phyloP scores from a whole-genome alignment of 2,797 vertebrate species.

The Diplodus sargus region DNA sequence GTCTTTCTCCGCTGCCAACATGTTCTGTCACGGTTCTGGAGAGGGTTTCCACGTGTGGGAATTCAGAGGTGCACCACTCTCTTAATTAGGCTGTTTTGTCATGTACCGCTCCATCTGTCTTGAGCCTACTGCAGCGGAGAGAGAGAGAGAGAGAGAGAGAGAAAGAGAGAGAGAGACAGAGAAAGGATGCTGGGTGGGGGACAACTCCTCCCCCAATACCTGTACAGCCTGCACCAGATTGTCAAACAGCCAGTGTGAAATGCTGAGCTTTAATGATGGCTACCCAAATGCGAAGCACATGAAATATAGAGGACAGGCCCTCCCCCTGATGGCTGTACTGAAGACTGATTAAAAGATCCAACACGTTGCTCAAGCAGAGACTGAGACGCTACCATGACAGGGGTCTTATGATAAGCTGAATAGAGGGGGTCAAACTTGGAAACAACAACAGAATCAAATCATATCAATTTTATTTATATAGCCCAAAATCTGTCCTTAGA shows the following conservation, averaged over 20 bases:
- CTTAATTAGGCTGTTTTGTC: constrained; percentile 82
- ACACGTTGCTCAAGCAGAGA: constrained; percentile 4
- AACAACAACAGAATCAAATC: constrained; percentile 3
- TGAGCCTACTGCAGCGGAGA: constrained; percentile 61
- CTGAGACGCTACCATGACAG: constrained; percentile 2
- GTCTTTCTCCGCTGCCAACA: constrained; percentile 47
- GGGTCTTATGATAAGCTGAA: constrained; percentile 26
- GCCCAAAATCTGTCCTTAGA: too few relatives aligned
- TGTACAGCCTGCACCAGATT: constrained; percentile 59
- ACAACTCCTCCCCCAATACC: constrained; percentile 39
- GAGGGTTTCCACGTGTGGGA: constrained; percentile 72
- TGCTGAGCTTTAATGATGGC: constrained; percentile 54
- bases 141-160: constrained; percentile 20
- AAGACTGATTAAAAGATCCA: constrained; percentile 44
- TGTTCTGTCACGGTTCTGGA: constrained; percentile 61
- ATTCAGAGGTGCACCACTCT: constrained; percentile 74
- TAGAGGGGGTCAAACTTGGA: constrained; percentile 30
- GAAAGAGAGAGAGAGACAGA: constrained; percentile 30
- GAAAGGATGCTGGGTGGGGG: constrained; percentile 25
- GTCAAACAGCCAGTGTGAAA: constrained; percentile 55
- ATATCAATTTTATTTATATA: too few relatives aligned
- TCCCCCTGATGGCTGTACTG: constrained; percentile 35
- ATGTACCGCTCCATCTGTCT: constrained; percentile 76
- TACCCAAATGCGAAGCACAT: constrained; percentile 46
- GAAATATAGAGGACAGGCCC: constrained; percentile 39